Evolutionary conservation across 1,140 invertebrate genomes (phyloP).

Genomic region (Cataglyphis hispanica): DNA sequence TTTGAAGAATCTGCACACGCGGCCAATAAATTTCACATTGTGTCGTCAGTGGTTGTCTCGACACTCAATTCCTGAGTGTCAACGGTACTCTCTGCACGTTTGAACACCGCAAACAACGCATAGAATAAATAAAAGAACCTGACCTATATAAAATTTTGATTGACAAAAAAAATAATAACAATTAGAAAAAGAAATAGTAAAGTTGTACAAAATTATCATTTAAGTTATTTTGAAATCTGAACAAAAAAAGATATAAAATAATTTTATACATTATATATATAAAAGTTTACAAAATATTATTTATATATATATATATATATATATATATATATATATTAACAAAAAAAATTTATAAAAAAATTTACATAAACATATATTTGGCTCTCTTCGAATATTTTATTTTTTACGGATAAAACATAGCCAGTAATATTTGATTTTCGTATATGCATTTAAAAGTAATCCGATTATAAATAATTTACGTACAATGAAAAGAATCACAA

Average conservation of each 20-base stretch:
- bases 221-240: not conserved
- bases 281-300: slow-evolving; percentile 24
- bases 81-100: slow-evolving; percentile 64
- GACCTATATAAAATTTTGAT: slow-evolving; percentile 31
- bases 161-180: slow-evolving; percentile 20
- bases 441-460: not conserved
- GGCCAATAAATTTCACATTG: slow-evolving; percentile 74
- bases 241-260: not conserved
- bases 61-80: slow-evolving; percentile 68
- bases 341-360: no score
- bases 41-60: slow-evolving; percentile 48
- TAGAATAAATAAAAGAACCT: slow-evolving; percentile 68
- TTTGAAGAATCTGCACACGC: slow-evolving; percentile 66
- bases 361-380: not conserved
- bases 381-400: not conserved
- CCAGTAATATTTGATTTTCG: not conserved
- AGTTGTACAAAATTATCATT: not conserved
- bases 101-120: slow-evolving; percentile 48
- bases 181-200: not conserved
- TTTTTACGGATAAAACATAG: not conserved
- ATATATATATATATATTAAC: not conserved
- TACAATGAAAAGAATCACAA: not conserved
- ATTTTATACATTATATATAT: not conserved
- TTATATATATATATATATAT: not conserved
- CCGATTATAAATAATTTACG: slow-evolving; percentile 10